A percentile compares a stretch with the other conserved stretches of the same genome.
Conservation (phyloP, 2,113 vertebrate genomes). For the Smithornis capensis region DNA sequence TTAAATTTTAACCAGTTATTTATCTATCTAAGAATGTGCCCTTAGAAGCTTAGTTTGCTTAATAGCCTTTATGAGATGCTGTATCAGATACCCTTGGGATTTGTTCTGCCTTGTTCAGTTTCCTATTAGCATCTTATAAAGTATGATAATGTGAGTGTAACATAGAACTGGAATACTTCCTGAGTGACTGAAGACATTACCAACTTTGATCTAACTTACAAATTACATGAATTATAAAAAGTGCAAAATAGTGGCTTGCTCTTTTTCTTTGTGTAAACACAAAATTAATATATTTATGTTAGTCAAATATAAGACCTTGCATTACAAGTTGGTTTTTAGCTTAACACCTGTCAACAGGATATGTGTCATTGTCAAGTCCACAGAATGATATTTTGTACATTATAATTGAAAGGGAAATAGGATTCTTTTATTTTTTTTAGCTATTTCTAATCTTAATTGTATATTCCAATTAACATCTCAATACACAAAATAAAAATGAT, state of each 20-base stretch:
- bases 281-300: neutral
- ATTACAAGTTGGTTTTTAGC: neutral
- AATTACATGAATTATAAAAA: neutral
- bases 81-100: neutral
- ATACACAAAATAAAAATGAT: neutral
- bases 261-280: neutral
- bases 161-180: neutral
- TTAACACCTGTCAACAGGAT: neutral
- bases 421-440: neutral
- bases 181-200: neutral
- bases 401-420: neutral
- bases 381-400: neutral
- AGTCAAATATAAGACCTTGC: neutral
- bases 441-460: neutral
- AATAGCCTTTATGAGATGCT: neutral
- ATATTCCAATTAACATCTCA: neutral
- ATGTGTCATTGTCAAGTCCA: neutral
- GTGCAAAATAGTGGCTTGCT: neutral
- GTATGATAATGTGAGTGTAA: neutral
- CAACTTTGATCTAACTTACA: neutral
- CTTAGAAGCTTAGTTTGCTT: neutral
- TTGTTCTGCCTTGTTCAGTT: neutral
- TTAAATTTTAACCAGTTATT: neutral
- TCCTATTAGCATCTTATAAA: neutral
- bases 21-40: neutral